A percentile compares a stretch with the other conserved stretches of the same genome.
These are phyloP conservation scores for Augiades crinisus DNA, from an alignment of 2,888 invertebrate genomes.

Conservation along the genomic window DNA sequence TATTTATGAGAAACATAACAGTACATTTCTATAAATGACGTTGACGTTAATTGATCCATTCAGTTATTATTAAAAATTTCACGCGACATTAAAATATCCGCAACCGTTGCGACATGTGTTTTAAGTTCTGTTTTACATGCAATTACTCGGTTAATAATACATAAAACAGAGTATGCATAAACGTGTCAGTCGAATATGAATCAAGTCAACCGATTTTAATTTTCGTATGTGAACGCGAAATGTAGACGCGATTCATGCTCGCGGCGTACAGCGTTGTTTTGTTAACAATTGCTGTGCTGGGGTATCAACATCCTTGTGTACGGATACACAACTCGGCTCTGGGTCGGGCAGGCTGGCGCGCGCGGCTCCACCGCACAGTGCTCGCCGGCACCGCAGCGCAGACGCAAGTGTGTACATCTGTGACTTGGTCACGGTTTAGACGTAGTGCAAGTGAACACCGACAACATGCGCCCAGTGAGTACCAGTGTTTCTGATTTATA, in stretches of 20 bases:
- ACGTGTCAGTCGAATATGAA: too few species aligned
- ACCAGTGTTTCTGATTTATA: conserved; percentile 41
- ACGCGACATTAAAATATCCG: neutral
- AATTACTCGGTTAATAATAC: conserved; percentile 1
- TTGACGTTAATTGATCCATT: neutral
- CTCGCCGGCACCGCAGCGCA: conserved; percentile 42
- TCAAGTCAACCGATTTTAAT: too few species aligned
- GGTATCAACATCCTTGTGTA: conserved; percentile 37
- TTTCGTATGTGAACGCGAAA: neutral
- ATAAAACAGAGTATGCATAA: neutral
- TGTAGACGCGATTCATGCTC: conserved; percentile 1
- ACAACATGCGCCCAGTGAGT: conserved; percentile 72
- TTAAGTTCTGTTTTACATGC: conserved; percentile 16
- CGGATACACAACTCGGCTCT: conserved; percentile 24
- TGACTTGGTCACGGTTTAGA: conserved; percentile 17
- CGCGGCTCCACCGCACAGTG: conserved; percentile 40
- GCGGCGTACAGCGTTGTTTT: neutral
- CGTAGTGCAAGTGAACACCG: conserved; percentile 40
- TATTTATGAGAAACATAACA: too few species aligned
- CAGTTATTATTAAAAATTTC: neutral
- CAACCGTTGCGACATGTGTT: neutral
- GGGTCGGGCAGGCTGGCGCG: conserved; percentile 33
- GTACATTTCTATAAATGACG: neutral
- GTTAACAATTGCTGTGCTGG: conserved; percentile 13
- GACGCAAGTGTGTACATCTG: conserved; percentile 46